Base-by-base conservation (phyloP, 2,888 invertebrate species). In the Lepidonotus clava region DNA sequence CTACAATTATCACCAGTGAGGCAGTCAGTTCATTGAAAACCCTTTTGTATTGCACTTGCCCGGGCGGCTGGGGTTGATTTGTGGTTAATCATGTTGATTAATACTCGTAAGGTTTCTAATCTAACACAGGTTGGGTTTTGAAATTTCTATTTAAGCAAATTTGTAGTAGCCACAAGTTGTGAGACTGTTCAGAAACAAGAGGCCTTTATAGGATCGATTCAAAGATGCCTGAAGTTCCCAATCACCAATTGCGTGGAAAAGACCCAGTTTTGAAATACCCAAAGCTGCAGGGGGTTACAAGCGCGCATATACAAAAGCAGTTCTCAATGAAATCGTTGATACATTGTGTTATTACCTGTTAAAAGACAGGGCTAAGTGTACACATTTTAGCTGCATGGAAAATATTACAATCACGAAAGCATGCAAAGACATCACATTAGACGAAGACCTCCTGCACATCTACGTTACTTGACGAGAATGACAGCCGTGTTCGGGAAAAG, bases 1-100 rank as follows among this genome's bases (percentile, higher is more conserved):
- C 96, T 96, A 95, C 88, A 90, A 89, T 90, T 90, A 90, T 89
- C 89, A 89, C 86, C 41, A 83, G 83, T 83, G 36, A 56, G 36
- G 87, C 85, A 38, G 53, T 40, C 88, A 88, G 90, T 90, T 90
- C 90, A 88, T 67, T 87, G 87, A 89, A 41, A 86, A 38, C 86
- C 84, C 76, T 41, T 83, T 88, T 87, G 88, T 90, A 90, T 91
- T 91, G 91, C 91, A 90, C 92, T 90, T 90, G 90, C 92, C 91
- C 91, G 90, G 90, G 89, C 90, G 90, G 89, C 86, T 84, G 86
- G 86, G 51, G 40, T 80, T 86, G 86, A 38, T 36, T 86, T 46
- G 80, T 61, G 77, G 41, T 86, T 53, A 86, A 32, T 76, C n/a
- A 5, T 40, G 83, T 83, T 83, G 77, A 86, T 86, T 61, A 77